Percentiles rank a stretch among this genome's conserved stretches.
These are phyloP conservation scores for Solen grandis DNA, from an alignment of 1,140 invertebrate species.

Conservation along the genomic window DNA sequence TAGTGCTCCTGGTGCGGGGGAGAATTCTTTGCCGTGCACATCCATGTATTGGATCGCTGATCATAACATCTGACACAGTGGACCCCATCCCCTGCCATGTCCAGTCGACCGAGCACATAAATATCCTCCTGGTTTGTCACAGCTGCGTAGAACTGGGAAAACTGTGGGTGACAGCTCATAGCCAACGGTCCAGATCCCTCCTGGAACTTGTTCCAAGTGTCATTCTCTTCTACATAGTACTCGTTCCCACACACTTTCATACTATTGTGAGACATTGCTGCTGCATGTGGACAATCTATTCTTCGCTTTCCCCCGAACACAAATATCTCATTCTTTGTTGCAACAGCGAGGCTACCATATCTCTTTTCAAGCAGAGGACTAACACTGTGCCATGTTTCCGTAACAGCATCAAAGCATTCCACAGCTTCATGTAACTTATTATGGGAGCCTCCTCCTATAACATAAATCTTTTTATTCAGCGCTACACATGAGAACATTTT, in stretches of 20 bases:
- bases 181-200: neutral
- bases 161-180: neutral
- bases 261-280: neutral
- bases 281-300: neutral
- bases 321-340: neutral
- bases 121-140: neutral
- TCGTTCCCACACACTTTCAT: neutral
- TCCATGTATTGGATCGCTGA: neutral
- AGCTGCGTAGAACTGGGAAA: neutral
- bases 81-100: neutral
- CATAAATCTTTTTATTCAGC: neutral
- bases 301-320: neutral
- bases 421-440: neutral
- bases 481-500: neutral
- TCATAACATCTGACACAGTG: neutral
- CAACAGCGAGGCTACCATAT: neutral
- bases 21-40: neutral
- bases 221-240: neutral
- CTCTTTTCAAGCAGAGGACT: neutral
- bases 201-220: neutral
- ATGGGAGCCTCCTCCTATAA: neutral
- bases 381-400: neutral
- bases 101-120: neutral
- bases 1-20: neutral
- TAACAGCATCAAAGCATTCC: neutral